These are phyloP conservation scores for Cromileptes altivelis DNA, from an alignment of 2,113 vertebrate species.

Conservation along the genomic window DNA sequence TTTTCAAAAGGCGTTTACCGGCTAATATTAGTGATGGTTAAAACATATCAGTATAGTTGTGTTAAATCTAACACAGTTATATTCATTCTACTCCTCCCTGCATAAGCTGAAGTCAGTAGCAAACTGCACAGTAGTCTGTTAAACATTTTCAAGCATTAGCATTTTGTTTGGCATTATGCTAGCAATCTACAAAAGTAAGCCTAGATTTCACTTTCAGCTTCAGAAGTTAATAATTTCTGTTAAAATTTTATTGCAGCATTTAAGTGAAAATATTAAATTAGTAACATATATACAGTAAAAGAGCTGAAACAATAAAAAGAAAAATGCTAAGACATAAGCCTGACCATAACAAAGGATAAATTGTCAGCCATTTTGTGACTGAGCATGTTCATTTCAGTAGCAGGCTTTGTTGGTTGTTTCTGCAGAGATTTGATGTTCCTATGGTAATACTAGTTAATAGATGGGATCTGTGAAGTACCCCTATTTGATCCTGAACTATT, in stretches of 20 bases:
- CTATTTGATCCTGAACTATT: constrained; percentile 49
- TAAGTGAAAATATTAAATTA: constrained; percentile 68
- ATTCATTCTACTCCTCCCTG: neutral
- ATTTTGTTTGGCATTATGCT: constrained; percentile 51
- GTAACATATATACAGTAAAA: constrained; percentile 59
- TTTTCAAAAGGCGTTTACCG: neutral
- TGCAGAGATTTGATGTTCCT: constrained; percentile 5
- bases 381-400: constrained; percentile 40
- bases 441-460: constrained; percentile 24
- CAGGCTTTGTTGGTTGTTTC: constrained; percentile 38
- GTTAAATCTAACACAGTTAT: constrained; percentile 32
- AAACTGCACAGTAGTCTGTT: constrained; percentile 39
- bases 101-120: constrained; percentile 21
- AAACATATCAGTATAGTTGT: neutral
- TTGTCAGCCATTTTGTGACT: constrained; percentile 29
- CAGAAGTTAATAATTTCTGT: constrained; percentile 49
- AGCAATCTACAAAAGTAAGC: constrained; percentile 53
- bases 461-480: constrained; percentile 20
- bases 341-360: constrained; percentile 39
- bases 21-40: constrained; percentile 28
- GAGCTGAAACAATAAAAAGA: constrained; percentile 52
- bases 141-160: constrained; percentile 52
- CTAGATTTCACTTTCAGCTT: constrained; percentile 53
- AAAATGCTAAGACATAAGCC: constrained; percentile 47
- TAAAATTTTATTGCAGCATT: constrained; percentile 66